phyloP scores from a whole-genome alignment of 2,797 vertebrate species.

The Hydrocynus forskahlii region DNA sequence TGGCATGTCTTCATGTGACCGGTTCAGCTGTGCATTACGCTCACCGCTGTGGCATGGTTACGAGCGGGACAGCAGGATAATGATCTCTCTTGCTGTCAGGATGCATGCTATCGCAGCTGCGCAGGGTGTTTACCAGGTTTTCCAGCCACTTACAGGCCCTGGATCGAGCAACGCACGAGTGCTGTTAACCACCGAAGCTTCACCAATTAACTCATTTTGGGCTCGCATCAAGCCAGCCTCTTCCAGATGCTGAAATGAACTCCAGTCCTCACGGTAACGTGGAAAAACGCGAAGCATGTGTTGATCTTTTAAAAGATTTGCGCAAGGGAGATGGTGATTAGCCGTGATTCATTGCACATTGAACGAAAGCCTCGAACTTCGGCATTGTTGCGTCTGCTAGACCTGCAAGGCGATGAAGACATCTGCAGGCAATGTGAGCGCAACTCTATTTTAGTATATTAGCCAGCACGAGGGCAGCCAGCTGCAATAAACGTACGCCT shows the following conservation, averaged over 20 bases:
- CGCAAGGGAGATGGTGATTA: slow-evolving; percentile 47
- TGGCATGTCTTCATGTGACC: slow-evolving; percentile 11
- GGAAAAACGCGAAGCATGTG: slow-evolving; percentile 48
- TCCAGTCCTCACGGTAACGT: slow-evolving; percentile 30
- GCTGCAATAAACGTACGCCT: slow-evolving; percentile 69
- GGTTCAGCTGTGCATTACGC: slow-evolving; percentile 41
- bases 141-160: slow-evolving; percentile 34
- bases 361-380: slow-evolving; percentile 36
- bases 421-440: slow-evolving; percentile 62
- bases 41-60: slow-evolving; percentile 17
- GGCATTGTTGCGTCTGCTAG: slow-evolving; percentile 45
- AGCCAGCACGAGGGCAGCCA: slow-evolving; percentile 59
- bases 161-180: slow-evolving; percentile 36
- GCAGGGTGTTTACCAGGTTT: slow-evolving; percentile 36
- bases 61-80: slow-evolving; percentile 16
- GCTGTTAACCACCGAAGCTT: slow-evolving; percentile 26
- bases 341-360: slow-evolving; percentile 51
- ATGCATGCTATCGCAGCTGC: slow-evolving; percentile 40
- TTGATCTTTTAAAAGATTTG: slow-evolving; percentile 59
- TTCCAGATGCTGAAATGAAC: slow-evolving; percentile 56
- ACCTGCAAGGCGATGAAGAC: slow-evolving; percentile 59
- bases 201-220: slow-evolving; percentile 56
- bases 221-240: slow-evolving; percentile 39
- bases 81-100: slow-evolving; percentile 37
- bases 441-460: slow-evolving; percentile 54